phyloP scores from a whole-genome alignment of 2,888 invertebrate species.

The Drosophila formosana region DNA sequence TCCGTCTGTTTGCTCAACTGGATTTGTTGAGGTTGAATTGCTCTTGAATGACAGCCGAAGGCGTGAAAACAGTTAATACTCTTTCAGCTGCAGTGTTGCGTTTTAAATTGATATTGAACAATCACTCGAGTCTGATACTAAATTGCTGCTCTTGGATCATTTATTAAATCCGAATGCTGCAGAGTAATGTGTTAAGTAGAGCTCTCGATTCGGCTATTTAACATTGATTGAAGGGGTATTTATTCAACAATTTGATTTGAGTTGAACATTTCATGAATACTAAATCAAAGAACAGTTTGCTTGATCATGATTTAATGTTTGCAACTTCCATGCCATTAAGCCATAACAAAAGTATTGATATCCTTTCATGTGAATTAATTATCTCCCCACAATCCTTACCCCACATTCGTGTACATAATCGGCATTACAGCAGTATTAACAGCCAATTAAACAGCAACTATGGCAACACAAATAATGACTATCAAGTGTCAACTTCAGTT shows the following conservation, averaged over 20 bases:
- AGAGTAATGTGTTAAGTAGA: constrained; percentile 30
- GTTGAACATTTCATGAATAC: not conserved
- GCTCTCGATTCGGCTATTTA: not conserved
- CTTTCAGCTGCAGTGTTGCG: constrained; percentile 19
- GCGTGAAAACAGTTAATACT: constrained; percentile 22
- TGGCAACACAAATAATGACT: constrained; percentile 12
- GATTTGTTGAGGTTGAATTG: constrained; percentile 21
- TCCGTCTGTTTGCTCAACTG: constrained; percentile 20
- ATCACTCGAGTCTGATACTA: constrained; percentile 4
- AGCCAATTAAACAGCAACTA: constrained; percentile 35
- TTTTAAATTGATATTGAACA: constrained; percentile 19
- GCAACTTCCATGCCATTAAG: not conserved
- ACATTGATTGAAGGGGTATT: too few species aligned
- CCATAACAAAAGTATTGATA: not conserved
- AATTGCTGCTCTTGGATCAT: constrained; percentile 5
- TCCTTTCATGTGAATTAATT: not conserved
- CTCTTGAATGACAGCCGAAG: constrained; percentile 24
- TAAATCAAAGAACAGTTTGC: not conserved
- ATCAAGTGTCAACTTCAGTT: constrained; percentile 65
- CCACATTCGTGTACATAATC: not conserved
- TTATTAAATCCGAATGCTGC: not conserved
- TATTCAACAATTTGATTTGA: not conserved
- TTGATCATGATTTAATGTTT: not conserved
- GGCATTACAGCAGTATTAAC: constrained; percentile 24
- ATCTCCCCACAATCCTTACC: not conserved